Evolutionary conservation across 2,797 vertebrate genomes (phyloP), one percentile per base, ranked within the genome.

Genomic region (Percopsis omiscomaycus): DNA sequence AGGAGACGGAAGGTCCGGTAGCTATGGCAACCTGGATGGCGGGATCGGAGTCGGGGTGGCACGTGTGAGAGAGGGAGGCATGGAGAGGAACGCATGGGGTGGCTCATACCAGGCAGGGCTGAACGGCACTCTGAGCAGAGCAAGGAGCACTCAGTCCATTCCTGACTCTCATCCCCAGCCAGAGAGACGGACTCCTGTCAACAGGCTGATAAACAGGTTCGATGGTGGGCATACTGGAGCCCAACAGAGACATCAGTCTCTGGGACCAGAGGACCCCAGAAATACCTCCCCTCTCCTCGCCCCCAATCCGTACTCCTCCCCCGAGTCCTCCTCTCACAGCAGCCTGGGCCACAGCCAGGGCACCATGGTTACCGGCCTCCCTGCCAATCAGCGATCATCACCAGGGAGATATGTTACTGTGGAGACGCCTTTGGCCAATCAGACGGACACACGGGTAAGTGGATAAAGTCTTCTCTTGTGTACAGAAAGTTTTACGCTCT

Each of bases 171-270:
- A 59, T 55, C 80, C 64, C 51, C 81, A 63, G 71, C 73, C 48
- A 22, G 68, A 3, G 81, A 92, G 69, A 52, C 77, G 28, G 10
- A 61, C 44, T 0, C 88, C 93, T 0, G 90, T 94, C 74, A 92
- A 93, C 78, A 92, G 92, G 0, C 85, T 92, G 13, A 92, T 94
- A 61, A 91, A 78, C 81, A 93, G 92, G 48, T 95, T 94, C 42
- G 91, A 95, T n/a, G 81, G 68, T 11, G 78, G 72, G 30, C 63
- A 68, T 54, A 8, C 66, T 12, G 84, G 73, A 56, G 60, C 60
- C 37, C 84, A 80, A 58, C 86, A 84, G 50, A 88, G 90, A 22
- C 92, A 89, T 10, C 64, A 83, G 2, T 58, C 84, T 0, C 74
- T 79, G 0, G 54, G 84, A 11, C 80, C 84, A 1, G 87, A 75